Evolutionary conservation across 2,113 vertebrate species (phyloP), one percentile per base, ranked within the genome.

Genomic region (Antigone vipio): DNA sequence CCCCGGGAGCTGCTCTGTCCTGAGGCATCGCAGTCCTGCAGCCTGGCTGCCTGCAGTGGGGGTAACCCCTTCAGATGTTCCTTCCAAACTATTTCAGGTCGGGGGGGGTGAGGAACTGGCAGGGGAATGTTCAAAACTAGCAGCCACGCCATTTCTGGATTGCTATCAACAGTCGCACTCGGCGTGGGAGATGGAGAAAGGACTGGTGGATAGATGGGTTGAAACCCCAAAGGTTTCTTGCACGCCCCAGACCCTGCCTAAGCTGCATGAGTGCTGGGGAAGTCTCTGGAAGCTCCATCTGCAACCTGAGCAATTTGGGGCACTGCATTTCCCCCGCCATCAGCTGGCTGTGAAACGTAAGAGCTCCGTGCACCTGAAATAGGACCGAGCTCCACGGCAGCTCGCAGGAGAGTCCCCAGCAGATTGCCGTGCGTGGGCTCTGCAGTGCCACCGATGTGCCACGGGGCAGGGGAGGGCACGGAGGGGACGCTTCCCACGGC

Each of bases 391-490:
- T 73, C 50, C 2, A 0, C 2, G 55, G 73, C 75, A 83, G 53
- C 40, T 42, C 21, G 45, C 58, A 63, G 89, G 71, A 93, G 71
- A 14, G 44, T 44, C 86, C 75, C 45, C 66, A 17, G 38, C 58
- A 14, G 56, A 32, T 12, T 32, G 30, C 32, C 3, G 17, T 34
- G 72, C 0, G 0, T 1, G 9, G 42, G 59, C 42, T 83, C 11
- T 4, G 55, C 74, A 7, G 52, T 56, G 77, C 27, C 88, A 53
- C 45, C 7, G 0, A 2, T 3, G 12, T 21, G 42, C 27, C 30
- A 3, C 0, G 2, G 27, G 21, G 45, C 23, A 24, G 1, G 3
- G 78, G 27, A 40, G 38, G 24, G 24, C 17, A 8, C 0, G 0
- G 55, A 62, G 40, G 34, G 38, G 15, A 42, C 0, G 4, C 23